phyloP scores from a whole-genome alignment of 2,888 invertebrate species.

The Drymonia ruficornis region DNA sequence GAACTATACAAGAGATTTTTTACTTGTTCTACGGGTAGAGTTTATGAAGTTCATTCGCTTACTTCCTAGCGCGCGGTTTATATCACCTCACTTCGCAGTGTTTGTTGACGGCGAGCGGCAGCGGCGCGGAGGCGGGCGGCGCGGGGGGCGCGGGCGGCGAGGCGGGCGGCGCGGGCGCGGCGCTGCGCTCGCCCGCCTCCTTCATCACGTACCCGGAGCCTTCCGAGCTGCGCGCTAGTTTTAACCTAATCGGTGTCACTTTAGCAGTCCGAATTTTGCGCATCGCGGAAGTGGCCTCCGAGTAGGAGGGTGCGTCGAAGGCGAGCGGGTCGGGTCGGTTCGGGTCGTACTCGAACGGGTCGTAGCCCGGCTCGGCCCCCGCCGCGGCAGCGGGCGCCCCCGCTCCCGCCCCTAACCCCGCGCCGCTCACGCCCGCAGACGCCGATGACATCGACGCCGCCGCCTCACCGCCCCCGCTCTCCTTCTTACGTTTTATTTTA shows the following conservation, averaged over 20 bases:
- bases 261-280: conserved; percentile 87
- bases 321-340: conserved; percentile 76
- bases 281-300: conserved; percentile 69
- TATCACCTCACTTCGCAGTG: conserved; percentile 96
- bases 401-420: conserved; percentile 28
- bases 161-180: conserved; percentile 41
- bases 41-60: conserved; percentile 12
- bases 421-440: conserved; percentile 51
- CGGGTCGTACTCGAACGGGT: conserved; percentile 78
- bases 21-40: conserved; percentile 34
- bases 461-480: conserved; percentile 56
- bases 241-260: conserved; percentile 92
- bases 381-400: conserved; percentile 52
- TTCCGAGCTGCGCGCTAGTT: conserved; percentile 92
- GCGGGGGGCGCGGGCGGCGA: conserved; percentile 30
- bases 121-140: conserved; percentile 36
- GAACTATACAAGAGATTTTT: conserved; percentile 56
- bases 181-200: conserved; percentile 53
- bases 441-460: conserved; percentile 26
- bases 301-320: conserved; percentile 70
- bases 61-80: conserved; percentile 50
- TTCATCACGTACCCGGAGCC: conserved; percentile 89
- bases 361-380: conserved; percentile 61
- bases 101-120: conserved; percentile 88
- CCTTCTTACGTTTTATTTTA: conserved; percentile 86